These are phyloP conservation scores for Apeira syringaria DNA, from an alignment of 2,888 invertebrate species.

Conservation along the genomic window DNA sequence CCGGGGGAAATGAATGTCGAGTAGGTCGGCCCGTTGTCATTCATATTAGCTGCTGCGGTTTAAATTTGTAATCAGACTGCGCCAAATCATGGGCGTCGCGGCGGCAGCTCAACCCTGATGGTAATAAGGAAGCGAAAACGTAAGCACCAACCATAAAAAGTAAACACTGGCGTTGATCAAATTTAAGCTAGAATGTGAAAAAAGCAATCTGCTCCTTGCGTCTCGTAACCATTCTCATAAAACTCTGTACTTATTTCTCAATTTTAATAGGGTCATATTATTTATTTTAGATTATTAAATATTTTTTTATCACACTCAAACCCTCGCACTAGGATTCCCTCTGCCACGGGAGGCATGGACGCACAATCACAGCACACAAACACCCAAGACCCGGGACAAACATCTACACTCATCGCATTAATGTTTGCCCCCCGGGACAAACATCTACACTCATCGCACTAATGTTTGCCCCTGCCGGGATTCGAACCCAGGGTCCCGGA, in stretches of 20 bases:
- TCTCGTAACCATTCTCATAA: conserved; percentile 48
- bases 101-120: conserved; percentile 46
- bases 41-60: conserved; percentile 80
- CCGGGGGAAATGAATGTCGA: conserved; percentile 82
- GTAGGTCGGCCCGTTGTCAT: conserved; percentile 80
- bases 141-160: conserved; percentile 50
- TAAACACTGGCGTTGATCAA: conserved; percentile 53
- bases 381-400: no score
- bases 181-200: conserved; percentile 46
- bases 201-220: conserved; percentile 41
- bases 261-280: conserved; percentile 44
- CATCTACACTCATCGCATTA: no score
- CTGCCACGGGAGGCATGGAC: no score
- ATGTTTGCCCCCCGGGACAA: no score
- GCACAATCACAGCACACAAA: no score
- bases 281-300: no score
- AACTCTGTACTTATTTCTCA: conserved; percentile 36
- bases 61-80: conserved; percentile 80
- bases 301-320: no score
- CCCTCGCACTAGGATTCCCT: no score
- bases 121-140: conserved; percentile 56
- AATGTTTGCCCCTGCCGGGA: no score
- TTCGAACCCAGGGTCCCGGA: no score
- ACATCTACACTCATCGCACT: no score
- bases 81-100: conserved; percentile 64